Base-by-base conservation (phyloP, 2,797 vertebrate species). In the Denticeps clupeoides region DNA sequence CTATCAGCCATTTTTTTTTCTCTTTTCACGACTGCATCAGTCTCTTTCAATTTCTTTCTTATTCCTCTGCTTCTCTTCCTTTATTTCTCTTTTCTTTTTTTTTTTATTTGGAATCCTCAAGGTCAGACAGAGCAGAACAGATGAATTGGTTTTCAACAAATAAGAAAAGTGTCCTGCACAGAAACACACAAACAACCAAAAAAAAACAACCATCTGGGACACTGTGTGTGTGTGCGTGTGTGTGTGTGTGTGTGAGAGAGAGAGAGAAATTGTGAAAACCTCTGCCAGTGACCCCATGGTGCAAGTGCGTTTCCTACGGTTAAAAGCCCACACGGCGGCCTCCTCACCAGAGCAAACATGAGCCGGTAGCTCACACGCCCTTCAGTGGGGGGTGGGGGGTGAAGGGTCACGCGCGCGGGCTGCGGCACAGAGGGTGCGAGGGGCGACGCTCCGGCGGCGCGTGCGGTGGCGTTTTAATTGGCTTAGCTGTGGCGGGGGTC, bases 51-150 rank as follows among this genome's bases (percentile, higher is more conserved):
- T 47, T 16, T 12, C 21, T 47, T 19, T 9, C 18, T 7, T 21
- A n/a, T 24, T 29, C 35, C 27, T 47, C 10, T 24, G 18, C 32
- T 31, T 8, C 21, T 9, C 13, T 47, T 5, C 43, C 41, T 43
- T 10, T 26, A 22, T 11, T 13, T 47, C 3, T 35, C 11, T 32
- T 12, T 15, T 12, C 12, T 31, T 32, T 35, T 27, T 22, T 51
- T 18, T 52, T 27, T 12, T 50, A 49, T 53, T 21, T 33, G n/a
- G 31, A 51, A 23, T 22, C 49, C 58, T 51, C 40, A 59, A 59
- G 49, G 56, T 51, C 40, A 56, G 53, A 59, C 49, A 15, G 49
- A 53, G 53, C 27, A 42, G 65, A 60, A 61, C 33, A 56, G 55
- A 59, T 53, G 29, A 62, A 59, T 59, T 27, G 41, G 25, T 44